Conservation (phyloP, 2,888 invertebrate species). For the Eulithis testata region DNA sequence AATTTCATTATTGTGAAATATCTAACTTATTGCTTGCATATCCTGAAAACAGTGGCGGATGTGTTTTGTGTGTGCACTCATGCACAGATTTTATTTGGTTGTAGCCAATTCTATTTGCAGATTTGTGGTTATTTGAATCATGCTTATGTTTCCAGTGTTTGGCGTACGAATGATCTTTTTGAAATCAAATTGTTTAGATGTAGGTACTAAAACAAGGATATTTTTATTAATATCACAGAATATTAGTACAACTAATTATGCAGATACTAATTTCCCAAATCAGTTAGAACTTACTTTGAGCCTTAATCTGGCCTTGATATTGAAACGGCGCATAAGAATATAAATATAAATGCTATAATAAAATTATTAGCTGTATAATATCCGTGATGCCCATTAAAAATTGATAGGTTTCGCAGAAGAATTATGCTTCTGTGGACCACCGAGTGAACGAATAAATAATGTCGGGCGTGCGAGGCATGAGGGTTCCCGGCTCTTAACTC, state of each 20-base stretch:
- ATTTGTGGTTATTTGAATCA: constrained; percentile 16
- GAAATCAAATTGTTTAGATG: too few species aligned
- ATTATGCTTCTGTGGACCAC: constrained; percentile 50
- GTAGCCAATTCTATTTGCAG: constrained; percentile 22
- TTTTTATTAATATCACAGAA: too few species aligned
- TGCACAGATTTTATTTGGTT: constrained; percentile 26
- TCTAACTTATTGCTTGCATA: constrained; percentile 30
- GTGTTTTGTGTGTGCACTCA: constrained; percentile 27
- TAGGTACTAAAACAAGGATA: too few species aligned
- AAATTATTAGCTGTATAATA: constrained; percentile 38
- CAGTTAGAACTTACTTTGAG: not conserved
- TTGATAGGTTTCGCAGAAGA: constrained; percentile 52
- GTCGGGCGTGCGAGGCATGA: constrained; percentile 48
- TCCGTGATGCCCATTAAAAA: constrained; percentile 52
- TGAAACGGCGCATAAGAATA: constrained; percentile 4
- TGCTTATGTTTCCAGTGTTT: not conserved
- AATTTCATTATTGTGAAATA: constrained; percentile 21
- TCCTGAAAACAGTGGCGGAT: constrained; percentile 23
- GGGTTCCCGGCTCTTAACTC: constrained; percentile 55
- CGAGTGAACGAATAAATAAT: constrained; percentile 59
- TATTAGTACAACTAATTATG: not conserved
- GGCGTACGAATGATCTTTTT: not conserved
- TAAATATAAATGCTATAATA: constrained; percentile 23
- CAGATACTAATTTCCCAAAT: not conserved
- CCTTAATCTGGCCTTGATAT: constrained; percentile 2